Percentiles rank a stretch among this genome's conserved stretches.
phyloP scores from a whole-genome alignment of 2,113 vertebrate species.

The Antidorcas marsupialis region DNA sequence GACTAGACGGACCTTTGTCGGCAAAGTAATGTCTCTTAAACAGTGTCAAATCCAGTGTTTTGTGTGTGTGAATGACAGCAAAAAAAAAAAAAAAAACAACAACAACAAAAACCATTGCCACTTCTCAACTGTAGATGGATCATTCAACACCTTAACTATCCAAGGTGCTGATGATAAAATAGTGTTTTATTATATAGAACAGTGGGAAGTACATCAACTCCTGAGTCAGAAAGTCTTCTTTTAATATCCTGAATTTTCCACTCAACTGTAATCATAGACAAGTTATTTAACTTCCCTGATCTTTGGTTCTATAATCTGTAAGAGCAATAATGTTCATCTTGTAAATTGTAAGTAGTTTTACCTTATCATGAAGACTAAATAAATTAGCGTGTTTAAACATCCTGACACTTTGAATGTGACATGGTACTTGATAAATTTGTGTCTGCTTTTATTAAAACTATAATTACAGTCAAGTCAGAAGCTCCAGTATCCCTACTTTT shows the following conservation, averaged over 20 bases:
- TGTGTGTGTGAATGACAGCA: neutral
- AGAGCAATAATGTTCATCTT: neutral
- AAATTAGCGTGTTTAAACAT: neutral
- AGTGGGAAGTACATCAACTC: neutral
- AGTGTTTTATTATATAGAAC: neutral
- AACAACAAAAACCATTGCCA: neutral
- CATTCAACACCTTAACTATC: neutral
- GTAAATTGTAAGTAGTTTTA: neutral
- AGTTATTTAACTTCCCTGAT: neutral
- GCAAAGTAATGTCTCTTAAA: neutral
- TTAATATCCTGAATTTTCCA: neutral
- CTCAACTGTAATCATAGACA: neutral
- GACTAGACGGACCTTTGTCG: no score
- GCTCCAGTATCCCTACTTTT: neutral
- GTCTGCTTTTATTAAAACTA: neutral
- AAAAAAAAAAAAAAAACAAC: neutral
- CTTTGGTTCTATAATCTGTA: neutral
- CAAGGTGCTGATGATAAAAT: neutral
- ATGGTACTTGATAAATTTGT: neutral
- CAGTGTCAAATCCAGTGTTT: neutral
- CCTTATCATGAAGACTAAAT: neutral
- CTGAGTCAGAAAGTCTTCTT: neutral
- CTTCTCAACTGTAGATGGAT: neutral
- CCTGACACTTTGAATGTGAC: neutral
- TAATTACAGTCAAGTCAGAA: neutral